These are phyloP conservation scores for Actinemys pallida DNA, from an alignment of 2,113 vertebrate species.

Conservation along the genomic window DNA sequence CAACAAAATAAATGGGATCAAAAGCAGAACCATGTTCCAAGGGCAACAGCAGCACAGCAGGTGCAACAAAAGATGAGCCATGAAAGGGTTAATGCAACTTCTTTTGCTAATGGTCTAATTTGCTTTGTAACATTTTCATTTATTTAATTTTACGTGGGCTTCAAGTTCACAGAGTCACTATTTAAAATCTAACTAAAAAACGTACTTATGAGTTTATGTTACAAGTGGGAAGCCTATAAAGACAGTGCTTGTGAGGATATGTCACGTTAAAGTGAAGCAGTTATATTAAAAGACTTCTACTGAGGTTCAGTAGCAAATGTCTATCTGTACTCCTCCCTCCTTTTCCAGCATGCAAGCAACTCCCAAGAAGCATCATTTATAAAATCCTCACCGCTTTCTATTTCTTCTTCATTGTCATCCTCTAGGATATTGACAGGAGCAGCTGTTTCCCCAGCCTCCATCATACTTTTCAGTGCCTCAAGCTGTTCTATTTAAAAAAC, in stretches of 20 bases:
- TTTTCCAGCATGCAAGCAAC: background rate
- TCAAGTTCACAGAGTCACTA: background rate
- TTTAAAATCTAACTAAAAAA: background rate
- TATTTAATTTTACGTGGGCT: background rate
- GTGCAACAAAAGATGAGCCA: background rate
- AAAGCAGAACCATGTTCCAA: background rate
- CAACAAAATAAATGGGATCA: background rate
- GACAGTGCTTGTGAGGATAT: background rate
- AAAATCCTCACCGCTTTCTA: conserved; percentile 87
- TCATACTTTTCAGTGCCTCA: conserved; percentile 96
- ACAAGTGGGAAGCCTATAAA: background rate
- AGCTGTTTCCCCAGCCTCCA: conserved; percentile 95
- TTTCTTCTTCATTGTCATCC: conserved; percentile 95
- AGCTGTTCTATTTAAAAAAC: conserved; percentile 89
- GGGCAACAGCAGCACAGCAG: background rate
- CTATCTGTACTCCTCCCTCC: background rate
- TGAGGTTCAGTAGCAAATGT: background rate
- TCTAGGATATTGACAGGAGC: conserved; percentile 93
- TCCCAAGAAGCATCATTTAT: background rate
- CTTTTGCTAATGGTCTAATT: background rate
- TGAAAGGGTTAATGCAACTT: background rate
- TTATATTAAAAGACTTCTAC: background rate
- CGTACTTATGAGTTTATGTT: background rate
- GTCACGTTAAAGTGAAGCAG: background rate
- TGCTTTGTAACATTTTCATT: background rate